These are phyloP conservation scores for Drosophila sechellia DNA, from an alignment of 1,140 invertebrate genomes.

Conservation along the genomic window DNA sequence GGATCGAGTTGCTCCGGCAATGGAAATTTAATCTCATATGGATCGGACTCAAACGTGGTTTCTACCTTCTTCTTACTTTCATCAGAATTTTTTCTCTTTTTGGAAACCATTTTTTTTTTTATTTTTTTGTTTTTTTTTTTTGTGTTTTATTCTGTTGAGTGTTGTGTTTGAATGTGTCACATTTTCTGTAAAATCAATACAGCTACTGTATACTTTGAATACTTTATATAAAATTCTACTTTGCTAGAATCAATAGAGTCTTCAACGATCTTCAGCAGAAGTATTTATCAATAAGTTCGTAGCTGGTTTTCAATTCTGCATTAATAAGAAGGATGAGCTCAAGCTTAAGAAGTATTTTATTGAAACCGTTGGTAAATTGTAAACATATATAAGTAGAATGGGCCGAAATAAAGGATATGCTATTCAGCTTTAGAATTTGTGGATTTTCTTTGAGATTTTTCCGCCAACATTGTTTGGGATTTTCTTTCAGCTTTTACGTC, in stretches of 20 bases:
- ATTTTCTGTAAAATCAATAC: neutral
- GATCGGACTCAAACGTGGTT: neutral
- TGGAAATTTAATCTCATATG: constrained; percentile 19
- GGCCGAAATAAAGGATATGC: neutral
- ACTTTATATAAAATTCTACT: neutral
- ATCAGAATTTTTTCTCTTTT: neutral
- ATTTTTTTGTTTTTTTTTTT: neutral
- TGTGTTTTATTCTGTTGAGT: neutral
- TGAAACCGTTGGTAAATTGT: neutral
- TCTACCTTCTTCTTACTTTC: neutral
- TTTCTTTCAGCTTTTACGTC: neutral
- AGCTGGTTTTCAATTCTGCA: too few relatives aligned
- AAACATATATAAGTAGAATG: constrained; percentile 2
- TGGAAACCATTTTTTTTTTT: neutral
- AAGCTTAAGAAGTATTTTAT: neutral
- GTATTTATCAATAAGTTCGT: neutral
- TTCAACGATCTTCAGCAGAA: neutral
- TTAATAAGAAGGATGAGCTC: too few relatives aligned
- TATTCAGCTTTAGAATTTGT: neutral
- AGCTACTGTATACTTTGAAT: neutral
- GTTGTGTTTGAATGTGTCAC: neutral
- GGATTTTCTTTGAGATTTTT: neutral
- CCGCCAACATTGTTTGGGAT: neutral
- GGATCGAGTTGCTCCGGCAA: constrained; percentile 40
- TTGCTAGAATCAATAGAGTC: too few relatives aligned